Conservation (phyloP, 2,888 invertebrate species). For the Drosophila tripunctata region DNA sequence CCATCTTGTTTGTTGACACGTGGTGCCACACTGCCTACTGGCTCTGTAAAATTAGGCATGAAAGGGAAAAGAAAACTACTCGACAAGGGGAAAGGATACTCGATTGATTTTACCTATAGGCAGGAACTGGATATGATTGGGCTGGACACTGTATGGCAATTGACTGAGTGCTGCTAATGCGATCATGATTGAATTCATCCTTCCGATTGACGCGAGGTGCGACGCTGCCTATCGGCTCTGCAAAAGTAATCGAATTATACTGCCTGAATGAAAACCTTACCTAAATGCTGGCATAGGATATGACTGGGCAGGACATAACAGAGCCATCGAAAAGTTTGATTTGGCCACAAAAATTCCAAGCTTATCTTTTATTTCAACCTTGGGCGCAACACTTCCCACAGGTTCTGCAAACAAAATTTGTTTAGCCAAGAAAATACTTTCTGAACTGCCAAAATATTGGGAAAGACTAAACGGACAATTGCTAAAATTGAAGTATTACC, state of each 20-base stretch:
- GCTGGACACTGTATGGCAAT: constrained; percentile 89
- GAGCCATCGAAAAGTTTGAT: constrained; percentile 71
- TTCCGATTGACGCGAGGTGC: constrained; percentile 86
- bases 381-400: constrained; percentile 85
- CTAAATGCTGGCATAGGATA: constrained; percentile 88
- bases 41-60: constrained; percentile 74
- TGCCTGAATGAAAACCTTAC: constrained; percentile 80
- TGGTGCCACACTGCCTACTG: constrained; percentile 85
- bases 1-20: constrained; percentile 89
- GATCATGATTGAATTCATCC: constrained; percentile 83
- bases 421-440: background rate
- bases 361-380: constrained; percentile 89
- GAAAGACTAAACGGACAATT: background rate
- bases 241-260: background rate
- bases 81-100: constrained; percentile 33
- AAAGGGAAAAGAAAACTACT: background rate
- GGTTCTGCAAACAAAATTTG: constrained; percentile 81
- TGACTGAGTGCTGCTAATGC: constrained; percentile 78
- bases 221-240: constrained; percentile 84
- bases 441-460: constrained; percentile 6
- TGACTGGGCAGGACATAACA: constrained; percentile 88
- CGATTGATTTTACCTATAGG: constrained; percentile 85
- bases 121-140: constrained; percentile 88
- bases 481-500: constrained; percentile 81
- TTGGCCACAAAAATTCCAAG: constrained; percentile 74